These are phyloP conservation scores for Theristus sp. DNA, from an alignment of 2,888 invertebrate genomes.

Conservation along the genomic window DNA sequence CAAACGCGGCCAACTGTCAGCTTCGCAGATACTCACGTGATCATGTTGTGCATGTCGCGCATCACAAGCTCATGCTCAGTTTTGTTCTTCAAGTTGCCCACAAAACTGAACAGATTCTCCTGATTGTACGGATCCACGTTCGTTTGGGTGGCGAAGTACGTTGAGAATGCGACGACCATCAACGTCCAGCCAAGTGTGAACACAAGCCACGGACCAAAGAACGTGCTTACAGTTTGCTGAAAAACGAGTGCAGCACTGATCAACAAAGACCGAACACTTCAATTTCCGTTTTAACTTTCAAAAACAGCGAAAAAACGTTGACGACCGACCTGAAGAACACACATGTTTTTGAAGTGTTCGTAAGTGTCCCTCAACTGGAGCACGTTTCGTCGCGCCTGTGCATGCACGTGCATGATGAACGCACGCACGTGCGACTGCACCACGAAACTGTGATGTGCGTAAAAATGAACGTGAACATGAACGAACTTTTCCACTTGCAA, in stretches of 20 bases:
- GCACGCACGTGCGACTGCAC: background rate
- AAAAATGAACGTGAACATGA: too few species aligned
- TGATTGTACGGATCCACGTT: background rate
- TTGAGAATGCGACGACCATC: background rate
- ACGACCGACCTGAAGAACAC: too few species aligned
- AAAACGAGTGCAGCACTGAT: too few species aligned
- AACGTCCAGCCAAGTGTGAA: background rate
- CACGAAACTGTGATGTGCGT: background rate
- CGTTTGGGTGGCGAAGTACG: background rate
- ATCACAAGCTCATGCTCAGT: background rate
- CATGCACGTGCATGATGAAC: background rate
- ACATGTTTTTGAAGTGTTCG: background rate
- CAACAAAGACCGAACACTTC: too few species aligned
- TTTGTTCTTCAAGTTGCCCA: background rate
- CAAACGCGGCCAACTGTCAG: too few species aligned
- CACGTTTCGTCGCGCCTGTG: background rate
- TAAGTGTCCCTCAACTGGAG: background rate
- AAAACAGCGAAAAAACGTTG: too few species aligned
- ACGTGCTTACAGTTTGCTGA: background rate
- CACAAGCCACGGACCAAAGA: background rate
- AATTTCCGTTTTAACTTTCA: too few species aligned
- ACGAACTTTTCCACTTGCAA: too few species aligned
- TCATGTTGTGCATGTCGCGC: too few species aligned
- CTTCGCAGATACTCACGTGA: too few species aligned
- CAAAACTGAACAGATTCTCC: background rate